These are phyloP conservation scores for Hipposideros armiger DNA, from an alignment of 2,113 vertebrate genomes.

Conservation along the genomic window DNA sequence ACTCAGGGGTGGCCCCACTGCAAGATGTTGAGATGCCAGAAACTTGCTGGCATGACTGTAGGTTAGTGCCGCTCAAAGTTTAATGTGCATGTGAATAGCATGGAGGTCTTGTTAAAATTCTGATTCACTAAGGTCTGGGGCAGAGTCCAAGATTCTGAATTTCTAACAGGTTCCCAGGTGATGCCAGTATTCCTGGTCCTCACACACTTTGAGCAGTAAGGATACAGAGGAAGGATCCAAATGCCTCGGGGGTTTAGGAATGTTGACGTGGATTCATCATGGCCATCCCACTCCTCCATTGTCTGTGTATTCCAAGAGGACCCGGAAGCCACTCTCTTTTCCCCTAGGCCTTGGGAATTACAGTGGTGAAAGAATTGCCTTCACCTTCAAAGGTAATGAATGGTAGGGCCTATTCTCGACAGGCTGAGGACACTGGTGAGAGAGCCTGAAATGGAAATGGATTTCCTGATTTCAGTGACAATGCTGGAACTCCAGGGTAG, in stretches of 20 bases:
- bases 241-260: neutral
- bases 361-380: neutral
- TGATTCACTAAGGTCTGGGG: conserved; percentile 42
- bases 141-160: conserved; percentile 36
- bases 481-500: neutral
- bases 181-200: neutral
- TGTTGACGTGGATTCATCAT: neutral
- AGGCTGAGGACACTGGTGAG: neutral
- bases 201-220: neutral
- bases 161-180: conserved; percentile 28
- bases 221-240: neutral
- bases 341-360: neutral
- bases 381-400: neutral
- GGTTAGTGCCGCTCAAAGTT: conserved; percentile 6
- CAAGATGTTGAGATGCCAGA: conserved; percentile 59
- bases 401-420: neutral
- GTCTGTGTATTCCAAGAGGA: neutral
- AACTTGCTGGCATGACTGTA: conserved; percentile 19
- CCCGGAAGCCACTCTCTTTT: neutral
- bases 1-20: conserved; percentile 64
- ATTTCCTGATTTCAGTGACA: neutral
- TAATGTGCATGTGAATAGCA: neutral
- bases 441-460: neutral
- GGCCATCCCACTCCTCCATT: neutral
- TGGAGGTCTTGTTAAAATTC: conserved; percentile 71